These are phyloP conservation scores for Octodonta nipae DNA, from an alignment of 2,888 invertebrate genomes.

Conservation along the genomic window DNA sequence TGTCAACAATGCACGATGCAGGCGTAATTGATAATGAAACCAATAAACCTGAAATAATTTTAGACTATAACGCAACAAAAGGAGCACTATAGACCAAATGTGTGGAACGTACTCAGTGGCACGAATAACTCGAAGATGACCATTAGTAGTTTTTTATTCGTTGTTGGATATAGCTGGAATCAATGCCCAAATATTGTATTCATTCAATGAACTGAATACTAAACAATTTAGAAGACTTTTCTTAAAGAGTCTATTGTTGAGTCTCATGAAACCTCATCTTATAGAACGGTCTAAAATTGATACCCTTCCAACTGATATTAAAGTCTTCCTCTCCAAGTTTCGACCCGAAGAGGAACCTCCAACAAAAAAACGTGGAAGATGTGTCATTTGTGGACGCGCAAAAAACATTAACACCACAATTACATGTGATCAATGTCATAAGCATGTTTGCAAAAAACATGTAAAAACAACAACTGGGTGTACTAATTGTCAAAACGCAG, in stretches of 20 bases:
- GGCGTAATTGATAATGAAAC: background rate
- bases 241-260: background rate
- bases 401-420: background rate
- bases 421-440: background rate
- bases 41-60: background rate
- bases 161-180: background rate
- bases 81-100: conserved; percentile 1
- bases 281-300: background rate
- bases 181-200: background rate
- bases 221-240: background rate
- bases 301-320: background rate
- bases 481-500: no score
- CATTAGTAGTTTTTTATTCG: background rate
- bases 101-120: background rate
- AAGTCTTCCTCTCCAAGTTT: background rate
- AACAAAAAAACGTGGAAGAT: background rate
- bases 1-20: background rate
- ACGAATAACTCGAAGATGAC: background rate
- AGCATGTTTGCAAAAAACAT: conserved; percentile 1
- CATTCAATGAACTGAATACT: background rate
- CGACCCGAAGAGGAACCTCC: no score
- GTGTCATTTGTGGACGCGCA: background rate
- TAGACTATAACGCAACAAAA: conserved; percentile 1
- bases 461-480: no score
- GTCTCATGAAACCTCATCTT: background rate